Evolutionary conservation across 2,888 invertebrate species (phyloP).

Genomic region (Flexamia atlantica): DNA sequence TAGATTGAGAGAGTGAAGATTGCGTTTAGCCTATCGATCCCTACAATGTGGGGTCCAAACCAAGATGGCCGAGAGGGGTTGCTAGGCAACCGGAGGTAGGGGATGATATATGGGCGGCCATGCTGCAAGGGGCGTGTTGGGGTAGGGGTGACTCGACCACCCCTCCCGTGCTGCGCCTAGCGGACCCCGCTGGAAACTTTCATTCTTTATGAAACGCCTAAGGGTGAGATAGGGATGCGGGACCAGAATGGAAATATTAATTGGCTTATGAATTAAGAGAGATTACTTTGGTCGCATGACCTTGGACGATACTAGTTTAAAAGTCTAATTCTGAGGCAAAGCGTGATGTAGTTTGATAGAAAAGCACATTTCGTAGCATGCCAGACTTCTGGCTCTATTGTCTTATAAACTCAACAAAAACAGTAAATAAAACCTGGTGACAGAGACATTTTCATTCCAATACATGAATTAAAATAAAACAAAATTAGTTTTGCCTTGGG

Average conservation of each 20-base stretch:
- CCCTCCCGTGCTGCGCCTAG: slow-evolving; percentile 22
- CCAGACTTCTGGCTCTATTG: no score
- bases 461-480: no score
- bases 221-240: slow-evolving; percentile 4
- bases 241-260: not conserved
- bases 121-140: not conserved
- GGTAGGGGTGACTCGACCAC: not conserved
- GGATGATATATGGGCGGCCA: slow-evolving; percentile 52
- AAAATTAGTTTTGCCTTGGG: no score
- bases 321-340: not conserved
- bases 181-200: slow-evolving; percentile 1
- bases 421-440: no score
- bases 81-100: slow-evolving; percentile 28
- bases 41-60: slow-evolving; percentile 39
- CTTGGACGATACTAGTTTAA: not conserved
- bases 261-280: not conserved
- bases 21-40: slow-evolving; percentile 53
- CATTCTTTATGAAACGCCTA: slow-evolving; percentile 17
- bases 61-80: slow-evolving; percentile 53
- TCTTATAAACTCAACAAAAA: no score
- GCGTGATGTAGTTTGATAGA: not conserved
- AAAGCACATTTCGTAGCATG: no score
- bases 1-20: slow-evolving; percentile 43
- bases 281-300: not conserved
- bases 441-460: no score